phyloP scores from a whole-genome alignment of 1,140 invertebrate species.

The Mylabris phalerata region DNA sequence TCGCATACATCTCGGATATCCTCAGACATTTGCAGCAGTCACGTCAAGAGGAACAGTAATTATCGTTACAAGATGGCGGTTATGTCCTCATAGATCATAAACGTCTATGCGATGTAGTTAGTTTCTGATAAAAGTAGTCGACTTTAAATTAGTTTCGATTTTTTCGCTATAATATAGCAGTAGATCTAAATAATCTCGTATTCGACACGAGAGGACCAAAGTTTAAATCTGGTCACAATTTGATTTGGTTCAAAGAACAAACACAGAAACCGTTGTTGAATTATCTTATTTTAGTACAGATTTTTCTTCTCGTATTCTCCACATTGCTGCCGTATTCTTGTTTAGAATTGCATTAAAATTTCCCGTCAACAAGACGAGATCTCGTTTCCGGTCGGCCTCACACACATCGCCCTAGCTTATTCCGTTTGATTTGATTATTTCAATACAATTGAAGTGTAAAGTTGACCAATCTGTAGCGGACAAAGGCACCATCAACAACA shows the following conservation, averaged over 20 bases:
- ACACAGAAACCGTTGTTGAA: no score
- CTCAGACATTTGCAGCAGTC: constrained; percentile 26
- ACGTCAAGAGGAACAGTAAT: constrained; percentile 27
- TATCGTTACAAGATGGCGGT: constrained; percentile 26
- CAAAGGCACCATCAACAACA: not conserved
- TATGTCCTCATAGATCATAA: constrained; percentile 23
- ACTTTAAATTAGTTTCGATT: constrained; percentile 19
- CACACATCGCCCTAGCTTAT: no score
- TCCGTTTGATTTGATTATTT: constrained; percentile 7
- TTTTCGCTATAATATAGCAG: no score
- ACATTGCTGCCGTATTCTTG: not conserved
- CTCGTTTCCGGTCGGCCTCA: not conserved
- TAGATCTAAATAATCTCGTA: no score
- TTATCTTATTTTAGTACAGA: no score
- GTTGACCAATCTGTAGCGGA: constrained; percentile 12
- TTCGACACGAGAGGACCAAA: no score
- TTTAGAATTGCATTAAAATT: constrained; percentile 11
- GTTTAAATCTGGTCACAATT: no score
- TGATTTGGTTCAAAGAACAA: no score
- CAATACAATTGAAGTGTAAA: constrained; percentile 3
- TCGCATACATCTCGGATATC: constrained; percentile 29
- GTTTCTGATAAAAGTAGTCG: constrained; percentile 12
- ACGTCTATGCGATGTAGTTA: constrained; percentile 17
- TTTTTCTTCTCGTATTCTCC: no score
- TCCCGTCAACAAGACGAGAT: constrained; percentile 9